These are phyloP conservation scores for Stenolophus ochropezus DNA, from an alignment of 2,888 invertebrate genomes.

Conservation along the genomic window DNA sequence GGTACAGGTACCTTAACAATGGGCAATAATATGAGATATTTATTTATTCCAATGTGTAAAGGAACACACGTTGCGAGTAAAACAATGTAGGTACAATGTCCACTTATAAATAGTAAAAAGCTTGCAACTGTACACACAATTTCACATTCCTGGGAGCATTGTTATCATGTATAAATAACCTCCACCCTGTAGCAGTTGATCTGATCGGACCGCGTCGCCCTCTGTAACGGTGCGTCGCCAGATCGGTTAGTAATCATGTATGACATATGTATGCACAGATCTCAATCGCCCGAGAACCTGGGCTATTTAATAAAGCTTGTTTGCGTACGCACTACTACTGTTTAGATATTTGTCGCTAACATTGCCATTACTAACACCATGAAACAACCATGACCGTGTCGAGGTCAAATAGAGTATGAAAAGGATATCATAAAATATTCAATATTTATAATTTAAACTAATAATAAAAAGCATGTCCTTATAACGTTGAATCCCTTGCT, in stretches of 20 bases:
- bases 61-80: not conserved
- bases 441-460: no score
- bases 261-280: not conserved
- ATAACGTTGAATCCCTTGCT: no score
- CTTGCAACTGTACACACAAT: constrained; percentile 31
- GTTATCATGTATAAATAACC: constrained; percentile 25
- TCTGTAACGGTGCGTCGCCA: not conserved
- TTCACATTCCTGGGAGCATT: constrained; percentile 1
- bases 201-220: not conserved
- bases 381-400: no score
- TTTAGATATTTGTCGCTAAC: no score
- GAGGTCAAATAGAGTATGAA: no score
- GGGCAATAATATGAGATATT: no score
- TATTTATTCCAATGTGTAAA: no score
- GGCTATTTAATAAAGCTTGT: not conserved
- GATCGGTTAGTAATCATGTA: not conserved
- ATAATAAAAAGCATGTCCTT: no score
- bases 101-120: constrained; percentile 12
- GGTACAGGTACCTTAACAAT: no score
- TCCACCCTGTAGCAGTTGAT: not conserved
- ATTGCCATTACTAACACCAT: no score
- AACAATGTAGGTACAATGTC: not conserved
- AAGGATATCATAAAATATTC: no score
- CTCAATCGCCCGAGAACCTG: not conserved
- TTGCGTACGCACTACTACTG: no score